A percentile compares a stretch with the other conserved stretches of the same genome.
phyloP scores from a whole-genome alignment of 2,113 vertebrate genomes.

The Planiliza haematocheilus region DNA sequence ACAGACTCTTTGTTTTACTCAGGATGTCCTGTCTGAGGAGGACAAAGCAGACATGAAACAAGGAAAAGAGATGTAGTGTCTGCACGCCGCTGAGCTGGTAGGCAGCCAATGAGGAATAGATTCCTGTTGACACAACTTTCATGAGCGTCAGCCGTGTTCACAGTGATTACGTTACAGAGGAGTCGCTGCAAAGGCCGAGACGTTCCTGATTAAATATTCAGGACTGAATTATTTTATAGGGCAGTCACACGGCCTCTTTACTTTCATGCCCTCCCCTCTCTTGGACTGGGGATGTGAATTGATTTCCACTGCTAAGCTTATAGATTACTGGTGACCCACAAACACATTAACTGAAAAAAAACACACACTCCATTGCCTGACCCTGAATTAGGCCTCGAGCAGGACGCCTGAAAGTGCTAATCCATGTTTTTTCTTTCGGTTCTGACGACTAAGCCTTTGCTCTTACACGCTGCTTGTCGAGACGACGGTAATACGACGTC shows the following conservation, averaged over 20 bases:
- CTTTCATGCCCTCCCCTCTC: constrained; percentile 20
- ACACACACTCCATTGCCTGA: constrained; percentile 29
- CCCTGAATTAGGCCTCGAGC: constrained; percentile 49
- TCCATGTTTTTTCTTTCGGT: constrained; percentile 20
- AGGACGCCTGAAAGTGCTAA: constrained; percentile 14
- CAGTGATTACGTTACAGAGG: constrained; percentile 13
- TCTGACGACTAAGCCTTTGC: constrained; percentile 1
- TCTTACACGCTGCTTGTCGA: too few species aligned
- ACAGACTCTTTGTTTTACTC: constrained; percentile 66
- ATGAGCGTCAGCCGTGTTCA: constrained; percentile 15
- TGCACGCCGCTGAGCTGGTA: constrained; percentile 32
- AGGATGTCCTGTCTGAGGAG: constrained; percentile 75
- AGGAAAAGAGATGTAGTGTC: constrained; percentile 49
- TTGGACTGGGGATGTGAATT: constrained; percentile 51
- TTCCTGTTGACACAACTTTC: constrained; percentile 63
- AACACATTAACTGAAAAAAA: constrained; percentile 55
- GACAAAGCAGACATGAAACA: constrained; percentile 65
- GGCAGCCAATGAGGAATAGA: constrained; percentile 53
- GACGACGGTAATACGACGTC: too few species aligned
- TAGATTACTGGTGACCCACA: constrained; percentile 78
- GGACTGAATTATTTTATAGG: constrained; percentile 18
- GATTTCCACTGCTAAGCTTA: constrained; percentile 67
- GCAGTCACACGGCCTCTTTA: constrained; percentile 1
- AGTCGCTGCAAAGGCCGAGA: constrained; percentile 3
- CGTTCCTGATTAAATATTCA: neutral